Percentiles rank a stretch among this genome's conserved stretches.
These are phyloP conservation scores for Pogonomyrmex californicus DNA, from an alignment of 1,140 invertebrate genomes.

Conservation along the genomic window DNA sequence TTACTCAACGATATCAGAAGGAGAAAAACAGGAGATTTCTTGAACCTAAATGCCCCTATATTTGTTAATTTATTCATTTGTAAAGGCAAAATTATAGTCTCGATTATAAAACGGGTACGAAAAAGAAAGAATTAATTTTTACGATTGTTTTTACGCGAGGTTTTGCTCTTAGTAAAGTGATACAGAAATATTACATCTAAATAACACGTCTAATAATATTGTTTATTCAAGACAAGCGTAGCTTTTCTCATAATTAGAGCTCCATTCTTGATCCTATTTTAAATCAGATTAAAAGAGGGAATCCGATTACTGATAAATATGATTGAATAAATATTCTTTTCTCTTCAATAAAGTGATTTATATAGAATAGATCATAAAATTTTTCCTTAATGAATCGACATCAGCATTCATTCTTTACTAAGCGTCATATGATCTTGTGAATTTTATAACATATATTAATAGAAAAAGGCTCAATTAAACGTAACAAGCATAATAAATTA, in stretches of 20 bases:
- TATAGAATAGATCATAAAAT: neutral
- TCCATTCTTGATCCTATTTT: neutral
- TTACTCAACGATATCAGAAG: constrained; percentile 15
- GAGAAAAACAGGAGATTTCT: neutral
- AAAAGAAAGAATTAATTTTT: constrained; percentile 4
- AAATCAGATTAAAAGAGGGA: neutral
- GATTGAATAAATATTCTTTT: neutral
- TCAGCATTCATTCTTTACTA: neutral
- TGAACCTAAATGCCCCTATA: neutral
- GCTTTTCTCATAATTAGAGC: constrained; percentile 26
- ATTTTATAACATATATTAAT: neutral
- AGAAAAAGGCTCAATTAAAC: neutral
- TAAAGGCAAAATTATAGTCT: neutral
- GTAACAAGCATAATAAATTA: neutral
- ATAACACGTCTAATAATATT: neutral
- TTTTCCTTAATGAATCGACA: neutral
- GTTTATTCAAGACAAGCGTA: neutral
- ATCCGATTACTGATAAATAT: constrained; percentile 16
- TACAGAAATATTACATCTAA: neutral
- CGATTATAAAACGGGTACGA: constrained; percentile 13
- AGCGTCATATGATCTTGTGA: neutral
- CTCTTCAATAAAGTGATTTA: neutral
- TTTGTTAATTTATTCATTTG: neutral
- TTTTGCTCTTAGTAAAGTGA: neutral
- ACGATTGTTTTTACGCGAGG: too few species aligned